Evolutionary conservation across 2,797 vertebrate species (phyloP).

Genomic region (Allobates femoralis): DNA sequence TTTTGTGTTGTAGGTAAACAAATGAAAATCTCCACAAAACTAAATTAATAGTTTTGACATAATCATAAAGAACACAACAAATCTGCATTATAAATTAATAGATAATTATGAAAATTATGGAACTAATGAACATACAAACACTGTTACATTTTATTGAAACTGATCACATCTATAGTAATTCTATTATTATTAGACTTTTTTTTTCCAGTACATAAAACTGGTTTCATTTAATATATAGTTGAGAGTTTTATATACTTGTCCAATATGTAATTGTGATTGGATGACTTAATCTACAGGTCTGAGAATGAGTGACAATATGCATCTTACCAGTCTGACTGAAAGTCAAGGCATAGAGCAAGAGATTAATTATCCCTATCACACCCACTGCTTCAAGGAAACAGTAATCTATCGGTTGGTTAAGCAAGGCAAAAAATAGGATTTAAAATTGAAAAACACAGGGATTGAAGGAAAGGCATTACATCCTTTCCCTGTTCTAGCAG

Average conservation of each 20-base stretch:
- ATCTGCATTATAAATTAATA: not conserved
- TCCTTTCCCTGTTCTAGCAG: slow-evolving; percentile 15
- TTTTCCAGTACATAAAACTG: not conserved
- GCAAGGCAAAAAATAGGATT: slow-evolving; percentile 58
- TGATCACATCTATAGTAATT: not conserved
- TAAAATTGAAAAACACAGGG: slow-evolving; percentile 48
- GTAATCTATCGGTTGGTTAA: slow-evolving; percentile 64
- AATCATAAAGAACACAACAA: too few relatives aligned
- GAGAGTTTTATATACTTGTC: slow-evolving; percentile 17
- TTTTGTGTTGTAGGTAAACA: too few relatives aligned
- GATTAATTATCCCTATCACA: slow-evolving; percentile 65
- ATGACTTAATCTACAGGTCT: slow-evolving; percentile 51
- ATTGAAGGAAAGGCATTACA: slow-evolving; percentile 43
- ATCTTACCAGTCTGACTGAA: slow-evolving; percentile 55
- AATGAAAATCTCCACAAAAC: too few relatives aligned
- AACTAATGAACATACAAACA: not conserved
- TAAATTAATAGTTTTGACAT: too few relatives aligned
- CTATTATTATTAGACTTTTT: not conserved
- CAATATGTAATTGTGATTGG: slow-evolving; percentile 52
- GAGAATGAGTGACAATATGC: slow-evolving; percentile 60
- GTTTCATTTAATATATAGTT: not conserved
- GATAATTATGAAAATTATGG: not conserved
- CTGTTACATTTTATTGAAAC: not conserved
- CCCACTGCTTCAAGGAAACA: slow-evolving; percentile 61
- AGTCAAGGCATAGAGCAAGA: slow-evolving; percentile 58